Percentiles rank a stretch among this genome's conserved stretches.
These are phyloP conservation scores for Cryptoleucopteryx plumbea DNA, from an alignment of 2,113 vertebrate species.

Conservation along the genomic window DNA sequence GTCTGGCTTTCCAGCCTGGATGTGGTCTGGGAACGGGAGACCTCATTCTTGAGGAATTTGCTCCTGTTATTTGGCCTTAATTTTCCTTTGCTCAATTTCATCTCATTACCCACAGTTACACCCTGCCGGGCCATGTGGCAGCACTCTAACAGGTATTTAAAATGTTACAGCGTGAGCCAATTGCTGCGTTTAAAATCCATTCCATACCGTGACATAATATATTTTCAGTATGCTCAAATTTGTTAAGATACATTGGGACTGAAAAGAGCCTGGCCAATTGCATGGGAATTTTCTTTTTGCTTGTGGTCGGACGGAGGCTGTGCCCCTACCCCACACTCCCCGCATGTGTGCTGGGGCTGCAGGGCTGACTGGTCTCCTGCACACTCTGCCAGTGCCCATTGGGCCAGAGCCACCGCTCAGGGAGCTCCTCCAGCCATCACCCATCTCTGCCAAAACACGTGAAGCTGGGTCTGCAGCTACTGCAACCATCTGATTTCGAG, in stretches of 20 bases:
- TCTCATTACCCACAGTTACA: neutral
- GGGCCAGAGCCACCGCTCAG: neutral
- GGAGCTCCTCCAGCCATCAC: neutral
- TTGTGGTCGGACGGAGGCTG: rapidly evolving
- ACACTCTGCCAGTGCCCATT: neutral
- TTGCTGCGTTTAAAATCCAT: neutral
- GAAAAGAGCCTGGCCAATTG: neutral
- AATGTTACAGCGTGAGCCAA: neutral
- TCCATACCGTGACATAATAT: neutral
- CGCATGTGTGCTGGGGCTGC: rapidly evolving
- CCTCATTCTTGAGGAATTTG: neutral
- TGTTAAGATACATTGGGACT: neutral
- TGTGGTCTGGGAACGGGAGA: neutral
- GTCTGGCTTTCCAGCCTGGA: neutral
- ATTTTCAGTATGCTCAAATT: neutral
- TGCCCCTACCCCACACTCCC: neutral
- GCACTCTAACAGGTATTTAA: constrained; percentile 4
- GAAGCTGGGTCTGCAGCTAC: neutral
- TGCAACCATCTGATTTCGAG: neutral
- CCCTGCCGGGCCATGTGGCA: neutral
- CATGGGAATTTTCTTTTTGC: neutral
- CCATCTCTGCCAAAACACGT: neutral
- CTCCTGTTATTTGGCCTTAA: neutral
- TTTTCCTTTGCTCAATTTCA: constrained; percentile 17
- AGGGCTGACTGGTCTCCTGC: neutral